phyloP scores from a whole-genome alignment of 2,888 invertebrate species.

The Drosophila greeni region DNA sequence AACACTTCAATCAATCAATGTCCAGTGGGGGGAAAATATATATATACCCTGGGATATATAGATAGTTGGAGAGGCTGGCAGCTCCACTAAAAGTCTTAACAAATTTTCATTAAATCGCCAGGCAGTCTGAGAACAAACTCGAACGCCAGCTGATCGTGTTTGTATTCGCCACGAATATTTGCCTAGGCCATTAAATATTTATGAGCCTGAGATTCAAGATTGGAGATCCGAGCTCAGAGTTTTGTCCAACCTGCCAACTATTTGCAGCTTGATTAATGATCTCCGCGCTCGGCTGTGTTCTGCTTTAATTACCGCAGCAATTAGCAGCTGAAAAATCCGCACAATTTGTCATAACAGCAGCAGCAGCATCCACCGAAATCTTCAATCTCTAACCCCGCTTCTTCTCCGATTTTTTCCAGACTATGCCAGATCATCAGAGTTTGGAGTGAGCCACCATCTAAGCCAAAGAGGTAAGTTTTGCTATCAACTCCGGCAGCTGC shows the following conservation, averaged over 20 bases:
- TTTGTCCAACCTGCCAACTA: slow-evolving; percentile 39
- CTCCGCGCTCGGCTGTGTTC: slow-evolving; percentile 42
- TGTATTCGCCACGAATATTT: slow-evolving; percentile 35
- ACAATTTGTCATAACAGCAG: slow-evolving; percentile 54
- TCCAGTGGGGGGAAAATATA: slow-evolving; percentile 24
- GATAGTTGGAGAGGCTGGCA: neutral
- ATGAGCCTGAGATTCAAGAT: slow-evolving; percentile 22
- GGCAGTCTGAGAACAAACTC: slow-evolving; percentile 38
- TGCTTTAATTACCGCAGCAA: slow-evolving; percentile 70
- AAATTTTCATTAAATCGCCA: slow-evolving; percentile 39
- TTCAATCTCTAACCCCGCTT: slow-evolving; percentile 35
- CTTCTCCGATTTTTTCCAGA: slow-evolving; percentile 43
- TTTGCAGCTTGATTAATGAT: slow-evolving; percentile 64
- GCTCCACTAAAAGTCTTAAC: slow-evolving; percentile 6
- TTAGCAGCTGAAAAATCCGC: slow-evolving; percentile 59
- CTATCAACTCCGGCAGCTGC: slow-evolving; percentile 50
- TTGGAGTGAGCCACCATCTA: slow-evolving; percentile 22
- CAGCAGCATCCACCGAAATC: slow-evolving; percentile 30
- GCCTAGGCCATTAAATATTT: slow-evolving; percentile 43
- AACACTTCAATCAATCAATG: slow-evolving; percentile 72
- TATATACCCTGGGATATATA: neutral
- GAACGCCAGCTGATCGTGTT: slow-evolving; percentile 28
- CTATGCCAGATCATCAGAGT: slow-evolving; percentile 50
- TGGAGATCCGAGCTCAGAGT: slow-evolving; percentile 18
- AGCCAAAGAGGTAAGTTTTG: slow-evolving; percentile 44